These are phyloP conservation scores for Brevimyrus niger DNA, from an alignment of 2,113 vertebrate genomes.

Conservation along the genomic window DNA sequence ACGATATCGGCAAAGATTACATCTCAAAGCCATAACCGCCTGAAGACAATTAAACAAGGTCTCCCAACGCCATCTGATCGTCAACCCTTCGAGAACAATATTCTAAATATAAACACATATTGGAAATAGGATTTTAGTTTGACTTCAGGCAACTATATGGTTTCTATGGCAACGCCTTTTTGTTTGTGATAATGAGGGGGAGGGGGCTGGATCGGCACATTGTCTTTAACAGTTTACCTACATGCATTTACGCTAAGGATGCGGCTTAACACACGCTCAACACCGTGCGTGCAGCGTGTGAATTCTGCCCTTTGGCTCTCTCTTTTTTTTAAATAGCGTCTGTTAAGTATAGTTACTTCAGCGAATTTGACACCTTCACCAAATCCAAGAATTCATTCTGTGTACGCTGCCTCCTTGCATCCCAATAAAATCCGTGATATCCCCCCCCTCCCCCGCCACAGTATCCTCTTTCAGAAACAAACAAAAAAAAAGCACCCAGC, in stretches of 20 bases:
- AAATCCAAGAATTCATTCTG: background rate
- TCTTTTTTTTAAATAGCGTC: conserved; percentile 1
- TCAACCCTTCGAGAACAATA: conserved; percentile 33
- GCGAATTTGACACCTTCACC: background rate
- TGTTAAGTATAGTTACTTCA: background rate
- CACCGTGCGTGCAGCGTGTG: background rate
- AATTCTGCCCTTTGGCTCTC: background rate
- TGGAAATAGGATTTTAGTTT: conserved; percentile 47
- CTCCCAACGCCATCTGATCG: conserved; percentile 36
- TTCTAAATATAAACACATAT: conserved; percentile 48
- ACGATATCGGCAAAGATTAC: conserved; percentile 31
- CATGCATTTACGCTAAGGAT: conserved; percentile 23
- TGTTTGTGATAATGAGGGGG: conserved; percentile 36
- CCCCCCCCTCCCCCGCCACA: background rate
- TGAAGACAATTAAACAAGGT: conserved; percentile 41
- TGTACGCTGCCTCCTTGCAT: background rate
- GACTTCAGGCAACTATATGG: conserved; percentile 42
- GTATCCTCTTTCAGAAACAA: background rate
- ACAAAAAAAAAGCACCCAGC: background rate
- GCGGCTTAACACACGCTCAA: conserved; percentile 14
- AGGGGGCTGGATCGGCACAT: conserved; percentile 15
- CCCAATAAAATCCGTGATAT: background rate
- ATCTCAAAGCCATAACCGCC: conserved; percentile 32
- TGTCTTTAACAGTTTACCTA: conserved; percentile 23
- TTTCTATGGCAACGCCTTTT: conserved; percentile 44